phyloP scores from a whole-genome alignment of 1,140 invertebrate genomes.

The Cyclina sinensis region DNA sequence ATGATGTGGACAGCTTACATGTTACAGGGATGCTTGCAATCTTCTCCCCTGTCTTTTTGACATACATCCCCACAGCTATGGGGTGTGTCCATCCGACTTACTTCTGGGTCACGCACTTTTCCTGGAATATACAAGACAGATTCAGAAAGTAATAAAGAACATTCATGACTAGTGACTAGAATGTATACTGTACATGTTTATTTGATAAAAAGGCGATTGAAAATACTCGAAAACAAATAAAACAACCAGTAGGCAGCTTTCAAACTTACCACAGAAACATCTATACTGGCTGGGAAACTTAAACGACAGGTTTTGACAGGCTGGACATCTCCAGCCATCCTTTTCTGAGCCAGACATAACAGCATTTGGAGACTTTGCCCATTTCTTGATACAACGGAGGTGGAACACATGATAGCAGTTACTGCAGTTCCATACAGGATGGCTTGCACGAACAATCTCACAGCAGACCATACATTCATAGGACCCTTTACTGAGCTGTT shows the following conservation, averaged over 20 bases:
- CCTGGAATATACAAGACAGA: constrained; percentile 51
- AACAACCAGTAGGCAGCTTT: no score
- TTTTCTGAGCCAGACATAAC: constrained; percentile 77
- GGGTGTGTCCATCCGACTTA: constrained; percentile 58
- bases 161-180: no score
- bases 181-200: no score
- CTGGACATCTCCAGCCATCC: constrained; percentile 95
- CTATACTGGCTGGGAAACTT: constrained; percentile 84
- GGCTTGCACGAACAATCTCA: constrained; percentile 91
- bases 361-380: constrained; percentile 93
- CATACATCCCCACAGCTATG: constrained; percentile 67
- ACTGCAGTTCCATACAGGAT: constrained; percentile 96
- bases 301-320: constrained; percentile 68
- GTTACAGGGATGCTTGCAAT: constrained; percentile 61
- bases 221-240: no score
- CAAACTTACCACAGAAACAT: constrained; percentile 86
- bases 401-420: constrained; percentile 97
- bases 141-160: no score
- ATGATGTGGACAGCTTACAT: constrained; percentile 62
- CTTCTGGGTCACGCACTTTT: constrained; percentile 58
- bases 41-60: constrained; percentile 57
- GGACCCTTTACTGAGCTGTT: constrained; percentile 92
- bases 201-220: no score
- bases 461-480: constrained; percentile 98
- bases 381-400: constrained; percentile 95